Conservation (phyloP, 2,888 invertebrate species). For the Polyommatus iphigenia region DNA sequence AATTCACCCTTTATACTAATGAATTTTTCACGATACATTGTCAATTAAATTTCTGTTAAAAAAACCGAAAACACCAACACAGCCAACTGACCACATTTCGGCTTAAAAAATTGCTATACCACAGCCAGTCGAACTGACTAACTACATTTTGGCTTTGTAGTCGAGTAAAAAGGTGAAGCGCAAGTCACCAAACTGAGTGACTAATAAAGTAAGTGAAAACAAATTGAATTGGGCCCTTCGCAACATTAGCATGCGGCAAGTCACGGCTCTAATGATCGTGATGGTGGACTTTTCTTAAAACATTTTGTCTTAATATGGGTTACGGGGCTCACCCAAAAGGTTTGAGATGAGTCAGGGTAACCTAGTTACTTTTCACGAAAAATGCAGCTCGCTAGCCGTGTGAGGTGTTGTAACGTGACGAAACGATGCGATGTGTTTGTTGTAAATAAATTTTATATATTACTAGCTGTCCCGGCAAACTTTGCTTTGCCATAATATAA, state of each 20-base stretch:
- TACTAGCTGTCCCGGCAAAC: too few species aligned
- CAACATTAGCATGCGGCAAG: slow-evolving; percentile 50
- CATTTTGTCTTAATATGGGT: slow-evolving; percentile 33
- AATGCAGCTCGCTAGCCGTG: background rate
- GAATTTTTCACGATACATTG: too few species aligned
- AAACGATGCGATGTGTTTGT: too few species aligned
- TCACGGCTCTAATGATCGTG: slow-evolving; percentile 67
- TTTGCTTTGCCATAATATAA: too few species aligned
- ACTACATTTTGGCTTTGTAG: background rate
- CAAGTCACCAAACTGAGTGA: background rate
- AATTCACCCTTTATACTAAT: too few species aligned
- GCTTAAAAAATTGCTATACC: too few species aligned
- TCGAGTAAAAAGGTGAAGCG: background rate
- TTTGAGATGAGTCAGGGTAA: slow-evolving; percentile 4
- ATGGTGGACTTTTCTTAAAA: slow-evolving; percentile 54
- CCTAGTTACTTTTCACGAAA: background rate
- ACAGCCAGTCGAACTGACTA: too few species aligned
- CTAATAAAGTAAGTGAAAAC: slow-evolving; percentile 28
- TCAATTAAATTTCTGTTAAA: too few species aligned
- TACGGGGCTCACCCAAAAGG: background rate
- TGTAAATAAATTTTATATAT: too few species aligned
- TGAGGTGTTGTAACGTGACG: too few species aligned
- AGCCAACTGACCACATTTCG: too few species aligned
- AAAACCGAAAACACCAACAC: too few species aligned
- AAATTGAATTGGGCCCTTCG: slow-evolving; percentile 23